A percentile compares a stretch with the other conserved stretches of the same genome.
Conservation (phyloP, 2,888 invertebrate genomes). For the Xestia ashworthii region DNA sequence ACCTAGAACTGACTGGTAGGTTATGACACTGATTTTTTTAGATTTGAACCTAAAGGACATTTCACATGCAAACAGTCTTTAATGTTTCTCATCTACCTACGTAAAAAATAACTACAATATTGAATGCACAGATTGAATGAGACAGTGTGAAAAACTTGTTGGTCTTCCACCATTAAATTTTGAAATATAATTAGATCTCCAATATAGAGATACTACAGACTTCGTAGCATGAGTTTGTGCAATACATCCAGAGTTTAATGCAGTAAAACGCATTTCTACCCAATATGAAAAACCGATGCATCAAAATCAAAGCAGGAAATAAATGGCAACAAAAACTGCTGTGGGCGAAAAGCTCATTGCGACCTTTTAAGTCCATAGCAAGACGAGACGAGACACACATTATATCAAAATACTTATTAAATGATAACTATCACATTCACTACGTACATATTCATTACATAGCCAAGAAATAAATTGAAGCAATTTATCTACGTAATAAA, state of each 20-base stretch:
- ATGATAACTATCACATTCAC: slow-evolving; percentile 48
- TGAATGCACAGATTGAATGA: background rate
- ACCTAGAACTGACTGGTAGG: background rate
- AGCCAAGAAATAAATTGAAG: slow-evolving; percentile 50
- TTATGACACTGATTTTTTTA: background rate
- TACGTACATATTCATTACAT: slow-evolving; percentile 41
- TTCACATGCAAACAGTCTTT: background rate
- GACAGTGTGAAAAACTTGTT: background rate
- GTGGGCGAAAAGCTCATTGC: background rate
- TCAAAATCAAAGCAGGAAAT: background rate
- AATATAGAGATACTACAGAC: background rate
- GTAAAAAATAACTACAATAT: background rate
- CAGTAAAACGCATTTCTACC: background rate
- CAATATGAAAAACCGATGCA: background rate
- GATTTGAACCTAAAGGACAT: slow-evolving; percentile 4
- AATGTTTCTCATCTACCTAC: too few species aligned
- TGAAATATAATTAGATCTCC: background rate
- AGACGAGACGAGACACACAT: slow-evolving; percentile 1
- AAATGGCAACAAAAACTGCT: background rate
- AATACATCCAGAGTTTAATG: background rate
- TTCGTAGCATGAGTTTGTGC: background rate
- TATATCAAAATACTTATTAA: slow-evolving; percentile 22
- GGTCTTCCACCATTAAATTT: background rate
- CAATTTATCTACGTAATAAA: slow-evolving; percentile 48
- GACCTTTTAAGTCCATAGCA: slow-evolving; percentile 8